Evolutionary conservation across 2,113 vertebrate species (phyloP), one percentile per base, ranked within the genome.

Genomic region (Hirundichthys speculiger): DNA sequence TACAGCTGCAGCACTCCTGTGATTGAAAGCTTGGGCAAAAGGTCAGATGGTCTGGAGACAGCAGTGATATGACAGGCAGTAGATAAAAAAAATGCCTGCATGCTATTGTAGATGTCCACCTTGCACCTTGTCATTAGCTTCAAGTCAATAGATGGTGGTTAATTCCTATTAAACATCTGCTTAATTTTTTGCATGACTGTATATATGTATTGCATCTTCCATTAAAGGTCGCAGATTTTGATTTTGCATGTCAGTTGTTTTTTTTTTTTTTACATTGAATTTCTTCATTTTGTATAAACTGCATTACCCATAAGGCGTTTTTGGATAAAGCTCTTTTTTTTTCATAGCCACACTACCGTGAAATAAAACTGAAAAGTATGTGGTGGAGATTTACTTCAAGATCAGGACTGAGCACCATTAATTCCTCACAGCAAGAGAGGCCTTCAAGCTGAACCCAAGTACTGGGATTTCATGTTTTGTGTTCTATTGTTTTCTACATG

Each of bases 331-430:
- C 4, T 60, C 63, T 85, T 79, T 86, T 84, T 85, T 81, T 82
- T n/a, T n/a, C n/a, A n/a, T n/a, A 73, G 77, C 45, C 46, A 63
- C 30, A 38, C 54, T 55, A 42, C 64, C 79, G 64, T 13, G n/a
- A 72, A 80, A 85, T 85, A 79, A 85, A 88, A 80, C 50, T 16
- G 18, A 72, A 66, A 69, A 77, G 54, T 77, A 61, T 80, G 63
- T 16, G 34, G 30, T 24, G 19, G 38, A 42, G 57, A 75, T 82
- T 77, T 76, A 60, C 73, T 83, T 74, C 52, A 60, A 80, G 74
- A 70, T 69, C 53, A 62, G 34, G 25, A 22, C 60, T 53, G 56
- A 39, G 50, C 66, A 24, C 49, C 39, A 79, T 79, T 76, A 50
- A 63, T 69, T 73, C 64, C 46, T 51, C 60, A 65, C n/a, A 63